Conservation (phyloP, 1,140 invertebrate species). For the Hypothenemus hampei region DNA sequence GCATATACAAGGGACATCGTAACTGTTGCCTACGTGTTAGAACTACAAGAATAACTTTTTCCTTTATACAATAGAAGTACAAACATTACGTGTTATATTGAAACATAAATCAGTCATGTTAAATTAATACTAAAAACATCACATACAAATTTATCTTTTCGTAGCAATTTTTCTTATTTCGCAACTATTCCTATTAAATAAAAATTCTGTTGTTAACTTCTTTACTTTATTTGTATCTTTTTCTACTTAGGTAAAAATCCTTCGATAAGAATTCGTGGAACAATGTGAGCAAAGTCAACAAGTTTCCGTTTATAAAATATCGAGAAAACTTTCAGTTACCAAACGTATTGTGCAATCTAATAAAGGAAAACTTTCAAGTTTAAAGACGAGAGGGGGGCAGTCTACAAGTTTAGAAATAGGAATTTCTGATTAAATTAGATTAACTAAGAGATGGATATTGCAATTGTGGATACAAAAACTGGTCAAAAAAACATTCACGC, state of each 20-base stretch:
- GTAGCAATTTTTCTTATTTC: too few species aligned
- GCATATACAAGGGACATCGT: too few species aligned
- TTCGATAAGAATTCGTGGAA: conserved; percentile 3
- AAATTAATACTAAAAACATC: too few species aligned
- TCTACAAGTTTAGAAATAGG: conserved; percentile 13
- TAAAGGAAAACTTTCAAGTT: conserved; percentile 15
- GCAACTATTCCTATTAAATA: too few species aligned
- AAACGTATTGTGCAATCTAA: conserved; percentile 21
- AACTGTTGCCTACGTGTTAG: too few species aligned
- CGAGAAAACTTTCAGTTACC: conserved; percentile 14
- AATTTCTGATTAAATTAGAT: conserved; percentile 16
- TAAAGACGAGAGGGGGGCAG: conserved; percentile 1
- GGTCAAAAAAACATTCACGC: not conserved
- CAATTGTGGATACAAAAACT: not conserved
- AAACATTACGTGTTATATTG: too few species aligned
- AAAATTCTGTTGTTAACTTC: too few species aligned
- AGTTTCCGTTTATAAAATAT: conserved; percentile 7
- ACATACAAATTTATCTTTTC: too few species aligned
- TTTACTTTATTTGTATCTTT: conserved; percentile 1
- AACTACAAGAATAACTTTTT: too few species aligned
- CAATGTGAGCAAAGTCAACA: conserved; percentile 13
- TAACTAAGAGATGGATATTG: conserved; percentile 3
- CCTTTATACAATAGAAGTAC: too few species aligned
- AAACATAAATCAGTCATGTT: too few species aligned
- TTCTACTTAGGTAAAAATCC: conserved; percentile 2